Evolutionary conservation across 2,888 invertebrate species (phyloP), one percentile per base, ranked within the genome.

Genomic region (Anthrax anthrax): DNA sequence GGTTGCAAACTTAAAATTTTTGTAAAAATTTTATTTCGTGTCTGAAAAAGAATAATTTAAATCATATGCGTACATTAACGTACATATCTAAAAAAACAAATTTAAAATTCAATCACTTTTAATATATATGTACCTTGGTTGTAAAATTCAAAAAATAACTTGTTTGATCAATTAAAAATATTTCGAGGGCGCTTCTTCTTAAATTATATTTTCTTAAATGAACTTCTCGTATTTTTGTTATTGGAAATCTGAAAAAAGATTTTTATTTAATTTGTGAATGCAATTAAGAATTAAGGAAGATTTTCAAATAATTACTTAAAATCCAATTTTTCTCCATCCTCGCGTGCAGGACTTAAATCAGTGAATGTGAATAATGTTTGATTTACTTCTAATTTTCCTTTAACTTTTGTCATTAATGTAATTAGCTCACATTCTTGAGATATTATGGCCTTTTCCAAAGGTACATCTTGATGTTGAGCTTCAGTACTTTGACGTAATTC

Each of bases 61-160:
- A 38, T 18, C 2, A 18, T 6, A 16, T n/a, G n/a, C n/a, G n/a
- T n/a, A n/a, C n/a, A n/a, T n/a, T n/a, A n/a, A n/a, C 34, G 34
- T 34, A 34, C 14, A 13, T 34, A 10, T 34, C 34, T 4, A 10
- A 34, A 34, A 10, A 2, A 2, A 13, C 14, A 14, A 13, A 13
- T 34, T 14, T 34, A 13, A n/a, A n/a, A 14, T 13, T 16, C 14
- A 37, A 27, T 8, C 2, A 27, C 23, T 2, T 27, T 27, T 27
- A 27, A 38, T 17, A 18, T 34, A n/a, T 34, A 12, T 53, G 39
- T 56, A 77, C 76, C 67, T 76, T 76, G 37, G 73, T 73, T 39
- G 74, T 70, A 54, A 79, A 79, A 60, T 79, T 79, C 29, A 79
- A 64, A 60, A 79, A 78, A 56, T 76, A 78, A 55, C 77, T 79